phyloP scores from a whole-genome alignment of 2,888 invertebrate species.

The Coelopa pilipes region DNA sequence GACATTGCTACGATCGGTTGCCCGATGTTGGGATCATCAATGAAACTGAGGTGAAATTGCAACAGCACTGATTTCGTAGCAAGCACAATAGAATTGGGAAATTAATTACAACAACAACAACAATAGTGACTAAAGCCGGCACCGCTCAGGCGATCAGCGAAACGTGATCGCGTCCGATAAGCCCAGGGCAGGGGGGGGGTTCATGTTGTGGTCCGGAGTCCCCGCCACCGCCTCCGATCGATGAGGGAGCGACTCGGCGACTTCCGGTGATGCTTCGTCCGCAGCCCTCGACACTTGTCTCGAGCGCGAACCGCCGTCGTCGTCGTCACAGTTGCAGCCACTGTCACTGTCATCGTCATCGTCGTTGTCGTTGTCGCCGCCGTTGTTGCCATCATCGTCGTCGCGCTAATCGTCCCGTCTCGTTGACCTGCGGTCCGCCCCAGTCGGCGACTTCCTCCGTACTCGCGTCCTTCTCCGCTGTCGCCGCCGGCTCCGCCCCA shows the following conservation, averaged over 20 bases:
- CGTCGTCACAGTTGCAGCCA: background rate
- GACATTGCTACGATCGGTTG: too few species aligned
- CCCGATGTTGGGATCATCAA: too few species aligned
- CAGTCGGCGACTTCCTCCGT: conserved; percentile 1
- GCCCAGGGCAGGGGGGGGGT: too few species aligned
- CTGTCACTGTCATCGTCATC: conserved; percentile 19
- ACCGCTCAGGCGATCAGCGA: too few species aligned
- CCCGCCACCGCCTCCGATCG: background rate
- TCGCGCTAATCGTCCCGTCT: background rate
- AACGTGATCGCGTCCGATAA: too few species aligned
- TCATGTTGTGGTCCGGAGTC: background rate
- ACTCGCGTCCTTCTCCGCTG: conserved; percentile 2
- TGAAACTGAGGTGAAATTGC: too few species aligned
- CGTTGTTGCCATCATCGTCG: conserved; percentile 21
- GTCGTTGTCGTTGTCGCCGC: background rate
- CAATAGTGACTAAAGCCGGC: too few species aligned
- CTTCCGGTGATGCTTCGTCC: conserved; percentile 31
- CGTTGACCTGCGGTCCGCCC: conserved; percentile 20
- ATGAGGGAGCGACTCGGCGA: background rate
- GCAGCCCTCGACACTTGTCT: background rate
- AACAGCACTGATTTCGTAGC: too few species aligned
- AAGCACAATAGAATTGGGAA: too few species aligned
- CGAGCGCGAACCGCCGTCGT: conserved; percentile 22
- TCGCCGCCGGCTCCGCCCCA: conserved; percentile 53
- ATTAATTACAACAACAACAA: too few species aligned